These are phyloP conservation scores for Peromyscus polionotus DNA, from an alignment of 2,113 vertebrate genomes.

Conservation along the genomic window DNA sequence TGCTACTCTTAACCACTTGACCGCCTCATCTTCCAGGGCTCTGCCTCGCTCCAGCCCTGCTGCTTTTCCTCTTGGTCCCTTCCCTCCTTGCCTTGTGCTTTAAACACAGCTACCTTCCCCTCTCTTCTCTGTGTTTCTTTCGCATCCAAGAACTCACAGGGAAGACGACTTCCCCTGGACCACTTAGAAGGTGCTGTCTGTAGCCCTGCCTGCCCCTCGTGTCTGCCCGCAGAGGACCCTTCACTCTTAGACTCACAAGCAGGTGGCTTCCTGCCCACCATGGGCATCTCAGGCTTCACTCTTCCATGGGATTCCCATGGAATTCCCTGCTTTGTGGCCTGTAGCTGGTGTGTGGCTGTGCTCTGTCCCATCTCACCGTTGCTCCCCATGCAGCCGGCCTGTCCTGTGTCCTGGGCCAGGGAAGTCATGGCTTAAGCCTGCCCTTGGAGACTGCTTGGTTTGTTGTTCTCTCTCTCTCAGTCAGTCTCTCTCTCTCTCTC, in stretches of 20 bases:
- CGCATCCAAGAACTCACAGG: not conserved
- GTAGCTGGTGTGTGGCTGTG: not conserved
- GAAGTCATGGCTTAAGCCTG: not conserved
- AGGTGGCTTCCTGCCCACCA: not conserved
- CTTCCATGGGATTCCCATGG: not conserved
- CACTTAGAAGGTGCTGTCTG: not conserved
- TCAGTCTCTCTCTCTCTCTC: not conserved
- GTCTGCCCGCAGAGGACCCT: not conserved
- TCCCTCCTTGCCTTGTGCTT: not conserved
- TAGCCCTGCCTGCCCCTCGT: not conserved
- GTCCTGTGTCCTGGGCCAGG: not conserved
- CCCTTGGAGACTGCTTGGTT: not conserved
- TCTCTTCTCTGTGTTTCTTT: slow-evolving; percentile 20
- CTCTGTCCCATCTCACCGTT: not conserved
- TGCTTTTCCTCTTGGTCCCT: not conserved
- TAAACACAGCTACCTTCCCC: not conserved
- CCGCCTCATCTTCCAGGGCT: not conserved
- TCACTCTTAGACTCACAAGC: too few relatives aligned
- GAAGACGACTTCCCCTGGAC: not conserved
- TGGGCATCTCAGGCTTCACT: not conserved
- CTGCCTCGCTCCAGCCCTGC: not conserved
- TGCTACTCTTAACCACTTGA: not conserved
- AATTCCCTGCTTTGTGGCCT: not conserved
- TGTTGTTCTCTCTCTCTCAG: too few relatives aligned
- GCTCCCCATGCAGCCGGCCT: not conserved